Evolutionary conservation across 1,140 invertebrate genomes (phyloP), one percentile per base, ranked within the genome.

Genomic region (Nasonia longicornis): DNA sequence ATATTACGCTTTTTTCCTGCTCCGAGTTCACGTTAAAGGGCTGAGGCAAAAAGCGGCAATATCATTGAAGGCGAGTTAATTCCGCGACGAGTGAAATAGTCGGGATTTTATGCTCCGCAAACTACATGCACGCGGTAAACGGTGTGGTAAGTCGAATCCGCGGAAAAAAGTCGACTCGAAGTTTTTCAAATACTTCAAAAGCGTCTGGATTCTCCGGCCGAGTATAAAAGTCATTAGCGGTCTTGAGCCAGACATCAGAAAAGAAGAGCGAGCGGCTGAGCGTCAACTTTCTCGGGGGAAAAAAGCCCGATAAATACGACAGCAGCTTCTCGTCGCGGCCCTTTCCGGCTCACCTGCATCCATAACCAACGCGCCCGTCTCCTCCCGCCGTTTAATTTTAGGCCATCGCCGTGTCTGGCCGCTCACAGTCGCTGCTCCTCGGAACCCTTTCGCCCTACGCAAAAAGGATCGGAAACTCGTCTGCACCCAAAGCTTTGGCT

Each of bases 71-170:
- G 70, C 73, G 7, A 69, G 26, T 26, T 71, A 71, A 78, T 72
- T 79, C 14, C 20, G 45, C 8, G 4, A 42, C 8, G 4, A 42
- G 66, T 82, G 72, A 64, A 78, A 78, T 78, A 52, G 22, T n/a
- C 35, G 20, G 76, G 81, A 76, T 82, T 83, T 77, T 58, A 52
- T 81, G 38, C 52, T 66, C 67, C 63, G 66, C 64, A 81, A 71
- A 72, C 45, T 69, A 48, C 11, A 64, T n/a, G 77, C 69, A 42
- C 6, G 22, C 26, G 1, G 69, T 79, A 79, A 79, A 64, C 14
- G 63, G 58, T 63, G 29, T 72, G 29, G 31, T 26, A 78, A 48
- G 45, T 31, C 0, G 31, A 69, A 45, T n/a, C 4, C 16, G 20
- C 16, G 4, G 1, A 58, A 58, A 58, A 20, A 58, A 58, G 3